Percentiles rank a stretch among this genome's conserved stretches.
These are phyloP conservation scores for Sterna hirundo DNA, from an alignment of 2,113 vertebrate species.

Conservation along the genomic window DNA sequence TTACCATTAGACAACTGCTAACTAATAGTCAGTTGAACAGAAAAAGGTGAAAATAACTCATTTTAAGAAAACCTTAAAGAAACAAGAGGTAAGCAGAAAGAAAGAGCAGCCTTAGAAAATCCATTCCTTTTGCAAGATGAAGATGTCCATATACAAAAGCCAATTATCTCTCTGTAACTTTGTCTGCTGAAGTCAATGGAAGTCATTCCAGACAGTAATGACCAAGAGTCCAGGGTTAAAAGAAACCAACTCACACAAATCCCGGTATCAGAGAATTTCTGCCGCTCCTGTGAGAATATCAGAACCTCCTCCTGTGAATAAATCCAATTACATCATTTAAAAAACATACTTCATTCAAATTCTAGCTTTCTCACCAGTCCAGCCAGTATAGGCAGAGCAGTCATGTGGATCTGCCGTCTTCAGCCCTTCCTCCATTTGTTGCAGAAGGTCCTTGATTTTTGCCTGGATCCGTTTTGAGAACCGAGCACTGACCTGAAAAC, in stretches of 20 bases:
- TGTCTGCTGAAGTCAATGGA: neutral
- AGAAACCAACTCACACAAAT: neutral
- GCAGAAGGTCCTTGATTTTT: slow-evolving; percentile 94
- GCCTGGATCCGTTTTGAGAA: slow-evolving; percentile 86
- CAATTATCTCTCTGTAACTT: neutral
- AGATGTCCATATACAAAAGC: neutral
- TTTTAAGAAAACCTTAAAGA: neutral
- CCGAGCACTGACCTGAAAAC: slow-evolving; percentile 77
- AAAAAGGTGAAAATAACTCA: neutral
- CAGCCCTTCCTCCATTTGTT: slow-evolving; percentile 97
- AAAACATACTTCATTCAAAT: neutral
- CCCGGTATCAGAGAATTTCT: neutral
- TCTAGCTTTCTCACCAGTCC: slow-evolving; percentile 83
- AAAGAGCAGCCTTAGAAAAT: neutral
- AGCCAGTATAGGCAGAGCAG: slow-evolving; percentile 94
- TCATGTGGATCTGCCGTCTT: slow-evolving; percentile 96
- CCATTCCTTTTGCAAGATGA: neutral
- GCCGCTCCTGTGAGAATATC: neutral
- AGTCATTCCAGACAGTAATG: neutral
- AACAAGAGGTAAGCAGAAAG: neutral
- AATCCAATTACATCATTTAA: neutral
- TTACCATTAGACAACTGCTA: neutral
- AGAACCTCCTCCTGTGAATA: neutral
- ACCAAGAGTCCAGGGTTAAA: neutral
- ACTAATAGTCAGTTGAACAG: neutral